Conservation (phyloP, 2,888 invertebrate species). For the Drosophila gaucha region DNA sequence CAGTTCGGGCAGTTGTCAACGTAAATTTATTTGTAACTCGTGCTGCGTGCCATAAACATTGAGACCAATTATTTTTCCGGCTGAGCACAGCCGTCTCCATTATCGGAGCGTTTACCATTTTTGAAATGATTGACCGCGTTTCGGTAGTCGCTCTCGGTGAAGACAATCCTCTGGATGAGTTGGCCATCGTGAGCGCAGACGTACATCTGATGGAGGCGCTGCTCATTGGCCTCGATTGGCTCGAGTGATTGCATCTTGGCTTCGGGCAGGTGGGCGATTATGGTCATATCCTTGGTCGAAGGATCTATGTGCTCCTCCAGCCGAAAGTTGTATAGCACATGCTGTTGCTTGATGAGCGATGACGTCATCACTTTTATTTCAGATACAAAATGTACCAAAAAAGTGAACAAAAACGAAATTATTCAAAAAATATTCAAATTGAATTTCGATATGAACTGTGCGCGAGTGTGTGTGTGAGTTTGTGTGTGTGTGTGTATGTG, state of each 20-base stretch:
- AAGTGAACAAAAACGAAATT: neutral
- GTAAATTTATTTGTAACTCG: neutral
- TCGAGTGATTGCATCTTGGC: neutral
- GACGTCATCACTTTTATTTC: neutral
- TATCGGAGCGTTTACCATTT: too few species aligned
- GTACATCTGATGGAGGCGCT: neutral
- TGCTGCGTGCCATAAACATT: neutral
- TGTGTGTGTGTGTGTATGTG: neutral
- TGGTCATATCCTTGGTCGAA: neutral
- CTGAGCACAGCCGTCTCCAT: too few species aligned
- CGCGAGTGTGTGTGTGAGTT: neutral
- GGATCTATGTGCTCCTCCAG: neutral
- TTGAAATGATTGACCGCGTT: neutral
- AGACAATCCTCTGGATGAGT: neutral
- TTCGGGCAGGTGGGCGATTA: neutral
- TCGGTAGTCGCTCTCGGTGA: slow-evolving; percentile 16
- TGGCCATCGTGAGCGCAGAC: neutral
- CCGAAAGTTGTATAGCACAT: neutral
- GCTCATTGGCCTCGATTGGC: neutral
- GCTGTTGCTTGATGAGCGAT: neutral
- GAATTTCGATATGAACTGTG: slow-evolving; percentile 5
- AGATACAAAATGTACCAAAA: neutral
- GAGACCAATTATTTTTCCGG: neutral
- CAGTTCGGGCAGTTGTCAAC: too few species aligned
- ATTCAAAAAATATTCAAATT: slow-evolving; percentile 1